phyloP scores from a whole-genome alignment of 2,797 vertebrate species.

The Urocyon cinereoargenteus region DNA sequence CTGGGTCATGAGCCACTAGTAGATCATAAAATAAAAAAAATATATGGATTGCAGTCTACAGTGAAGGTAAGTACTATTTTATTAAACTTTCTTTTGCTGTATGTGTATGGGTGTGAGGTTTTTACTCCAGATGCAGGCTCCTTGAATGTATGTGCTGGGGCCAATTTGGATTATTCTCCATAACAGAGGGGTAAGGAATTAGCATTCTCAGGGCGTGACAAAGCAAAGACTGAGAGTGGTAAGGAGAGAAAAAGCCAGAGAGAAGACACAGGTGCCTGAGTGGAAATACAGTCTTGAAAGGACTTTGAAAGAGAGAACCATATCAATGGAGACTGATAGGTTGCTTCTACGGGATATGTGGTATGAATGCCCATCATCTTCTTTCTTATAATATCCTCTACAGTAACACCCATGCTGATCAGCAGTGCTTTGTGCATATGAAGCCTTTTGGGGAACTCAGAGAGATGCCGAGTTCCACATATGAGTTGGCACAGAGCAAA shows the following conservation, averaged over 20 bases:
- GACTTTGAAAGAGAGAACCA: not conserved
- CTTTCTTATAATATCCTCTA: not conserved
- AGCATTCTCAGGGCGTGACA: not conserved
- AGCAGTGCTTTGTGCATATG: not conserved
- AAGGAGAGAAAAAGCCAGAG: not conserved
- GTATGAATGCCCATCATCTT: not conserved
- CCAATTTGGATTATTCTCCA: not conserved
- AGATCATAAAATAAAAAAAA: conserved; percentile 18
- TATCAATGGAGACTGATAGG: rapidly evolving
- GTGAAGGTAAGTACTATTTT: not conserved
- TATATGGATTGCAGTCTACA: not conserved
- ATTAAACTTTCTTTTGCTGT: not conserved
- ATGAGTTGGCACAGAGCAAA: not conserved
- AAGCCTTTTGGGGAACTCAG: not conserved
- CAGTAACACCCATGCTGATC: not conserved
- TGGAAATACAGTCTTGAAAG: not conserved
- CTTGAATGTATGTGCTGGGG: not conserved
- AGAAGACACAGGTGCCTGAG: not conserved
- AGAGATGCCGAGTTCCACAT: not conserved
- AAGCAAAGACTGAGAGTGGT: not conserved
- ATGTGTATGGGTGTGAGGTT: not conserved
- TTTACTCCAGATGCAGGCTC: not conserved
- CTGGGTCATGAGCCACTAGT: not conserved
- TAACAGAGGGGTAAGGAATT: not conserved
- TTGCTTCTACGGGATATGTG: not conserved